These are phyloP conservation scores for Neoseiulus cucumeris DNA, from an alignment of 1,140 invertebrate genomes.

Conservation along the genomic window DNA sequence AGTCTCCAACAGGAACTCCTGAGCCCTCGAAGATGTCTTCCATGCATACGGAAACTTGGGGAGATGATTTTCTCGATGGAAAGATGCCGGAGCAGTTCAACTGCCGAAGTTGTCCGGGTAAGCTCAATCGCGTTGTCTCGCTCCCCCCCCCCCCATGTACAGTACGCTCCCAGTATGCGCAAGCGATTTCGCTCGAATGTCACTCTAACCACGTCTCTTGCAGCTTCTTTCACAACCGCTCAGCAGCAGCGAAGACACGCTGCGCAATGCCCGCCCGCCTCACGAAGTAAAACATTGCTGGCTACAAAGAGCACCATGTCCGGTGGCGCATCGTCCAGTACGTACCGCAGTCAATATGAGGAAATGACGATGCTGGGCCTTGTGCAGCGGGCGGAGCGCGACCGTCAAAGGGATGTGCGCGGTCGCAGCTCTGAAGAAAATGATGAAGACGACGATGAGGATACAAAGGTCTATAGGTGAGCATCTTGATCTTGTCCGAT, in stretches of 20 bases:
- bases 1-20: neutral
- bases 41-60: neutral
- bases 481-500: neutral
- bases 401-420: neutral
- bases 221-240: too few species aligned
- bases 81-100: neutral
- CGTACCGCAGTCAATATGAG: neutral
- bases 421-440: neutral
- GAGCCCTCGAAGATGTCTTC: neutral
- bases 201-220: too few species aligned
- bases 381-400: neutral
- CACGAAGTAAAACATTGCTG: too few species aligned
- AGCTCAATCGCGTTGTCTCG: neutral
- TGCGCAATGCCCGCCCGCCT: too few species aligned
- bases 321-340: too few species aligned
- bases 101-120: neutral
- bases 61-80: slow-evolving; percentile 2
- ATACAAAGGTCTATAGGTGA: slow-evolving; percentile 3
- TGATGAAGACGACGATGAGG: neutral
- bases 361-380: slow-evolving; percentile 8
- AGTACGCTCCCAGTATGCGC: too few species aligned
- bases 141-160: too few species aligned
- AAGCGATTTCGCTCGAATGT: too few species aligned
- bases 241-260: too few species aligned
- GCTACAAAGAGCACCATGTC: too few species aligned